Evolutionary conservation across 2,113 vertebrate genomes (phyloP).

Genomic region (Trogon surrucura): DNA sequence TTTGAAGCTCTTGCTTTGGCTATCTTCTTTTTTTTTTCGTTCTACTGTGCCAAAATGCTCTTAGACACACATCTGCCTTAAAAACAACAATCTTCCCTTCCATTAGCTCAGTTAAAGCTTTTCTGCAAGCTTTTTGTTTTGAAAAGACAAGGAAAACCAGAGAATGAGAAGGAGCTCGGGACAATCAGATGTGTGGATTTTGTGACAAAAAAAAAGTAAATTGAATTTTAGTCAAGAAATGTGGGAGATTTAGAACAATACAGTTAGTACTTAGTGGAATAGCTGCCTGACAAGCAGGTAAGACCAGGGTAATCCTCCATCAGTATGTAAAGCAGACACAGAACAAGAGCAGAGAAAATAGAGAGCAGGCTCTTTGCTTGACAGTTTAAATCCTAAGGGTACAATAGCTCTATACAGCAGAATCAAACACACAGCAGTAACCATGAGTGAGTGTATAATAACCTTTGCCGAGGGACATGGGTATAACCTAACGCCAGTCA

Average conservation of each 20-base stretch:
- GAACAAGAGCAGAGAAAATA: constrained; percentile 70
- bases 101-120: constrained; percentile 54
- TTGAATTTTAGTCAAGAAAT: constrained; percentile 66
- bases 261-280: constrained; percentile 66
- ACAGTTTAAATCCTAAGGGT: constrained; percentile 70
- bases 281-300: constrained; percentile 69
- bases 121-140: constrained; percentile 46
- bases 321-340: constrained; percentile 57
- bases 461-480: not conserved
- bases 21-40: not conserved
- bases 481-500: not conserved
- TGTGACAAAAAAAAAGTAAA: constrained; percentile 54
- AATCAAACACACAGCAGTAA: not conserved
- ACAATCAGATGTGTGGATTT: constrained; percentile 37
- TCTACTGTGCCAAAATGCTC: constrained; percentile 44
- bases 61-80: constrained; percentile 43
- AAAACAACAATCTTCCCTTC: constrained; percentile 51
- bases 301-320: constrained; percentile 67
- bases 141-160: constrained; percentile 47
- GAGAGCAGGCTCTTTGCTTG: constrained; percentile 55
- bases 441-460: not conserved
- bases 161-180: constrained; percentile 21
- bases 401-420: constrained; percentile 27
- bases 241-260: constrained; percentile 71
- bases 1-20: constrained; percentile 37